phyloP scores from a whole-genome alignment of 1,140 invertebrate genomes.

The Nephila pilipes region DNA sequence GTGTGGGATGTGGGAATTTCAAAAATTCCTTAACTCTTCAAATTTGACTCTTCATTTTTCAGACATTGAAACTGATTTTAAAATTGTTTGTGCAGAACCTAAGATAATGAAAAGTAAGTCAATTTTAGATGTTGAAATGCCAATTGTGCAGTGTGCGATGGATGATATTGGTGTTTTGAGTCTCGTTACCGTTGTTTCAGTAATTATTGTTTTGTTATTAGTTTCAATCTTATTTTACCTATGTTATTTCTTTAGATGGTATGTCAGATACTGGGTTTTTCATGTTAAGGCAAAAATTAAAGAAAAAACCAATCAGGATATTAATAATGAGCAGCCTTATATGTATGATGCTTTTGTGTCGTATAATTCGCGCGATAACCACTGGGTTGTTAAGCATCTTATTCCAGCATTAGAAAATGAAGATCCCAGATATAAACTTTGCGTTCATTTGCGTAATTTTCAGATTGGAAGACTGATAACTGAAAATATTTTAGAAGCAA shows the following conservation, averaged over 20 bases:
- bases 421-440: conserved; percentile 84
- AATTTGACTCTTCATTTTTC: neutral
- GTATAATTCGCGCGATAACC: conserved; percentile 85
- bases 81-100: conserved; percentile 81
- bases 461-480: conserved; percentile 85
- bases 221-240: conserved; percentile 79
- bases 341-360: conserved; percentile 87
- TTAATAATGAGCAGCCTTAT: conserved; percentile 79
- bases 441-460: conserved; percentile 87
- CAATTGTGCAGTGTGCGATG: conserved; percentile 70
- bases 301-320: conserved; percentile 29
- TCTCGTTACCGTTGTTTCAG: conserved; percentile 78
- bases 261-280: conserved; percentile 84
- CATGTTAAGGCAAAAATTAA: conserved; percentile 81
- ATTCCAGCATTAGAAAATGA: conserved; percentile 84
- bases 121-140: conserved; percentile 24
- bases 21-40: conserved; percentile 15
- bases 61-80: conserved; percentile 79
- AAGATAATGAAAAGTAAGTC: conserved; percentile 42
- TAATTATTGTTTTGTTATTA: conserved; percentile 81
- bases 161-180: conserved; percentile 80
- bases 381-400: conserved; percentile 84
- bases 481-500: conserved; percentile 84
- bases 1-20: conserved; percentile 70
- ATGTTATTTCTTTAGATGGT: conserved; percentile 80